These are phyloP conservation scores for Pocillopora grandis DNA, from an alignment of 92 coral and sea anemone genomes.

Conservation along the genomic window DNA sequence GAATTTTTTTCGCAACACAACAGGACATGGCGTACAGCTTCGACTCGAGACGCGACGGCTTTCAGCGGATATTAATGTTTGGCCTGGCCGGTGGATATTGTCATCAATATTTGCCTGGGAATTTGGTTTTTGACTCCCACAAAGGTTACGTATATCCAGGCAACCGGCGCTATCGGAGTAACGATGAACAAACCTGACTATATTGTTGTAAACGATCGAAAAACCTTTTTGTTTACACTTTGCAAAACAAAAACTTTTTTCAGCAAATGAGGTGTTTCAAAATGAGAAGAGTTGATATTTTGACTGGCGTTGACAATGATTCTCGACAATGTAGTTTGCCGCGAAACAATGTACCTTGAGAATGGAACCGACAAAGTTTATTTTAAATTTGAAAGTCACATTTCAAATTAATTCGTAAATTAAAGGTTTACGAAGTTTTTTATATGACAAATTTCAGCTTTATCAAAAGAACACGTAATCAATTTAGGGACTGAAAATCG, in stretches of 20 bases:
- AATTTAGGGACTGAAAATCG: background rate
- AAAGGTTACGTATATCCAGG: conserved; percentile 28
- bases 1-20: background rate
- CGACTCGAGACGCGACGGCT: conserved; percentile 23
- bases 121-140: conserved; percentile 17
- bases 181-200: conserved; percentile 11
- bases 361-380: background rate
- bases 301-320: background rate
- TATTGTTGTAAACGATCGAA: background rate
- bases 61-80: conserved; percentile 36
- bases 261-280: conserved; percentile 17
- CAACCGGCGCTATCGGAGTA: conserved; percentile 22
- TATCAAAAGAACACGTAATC: background rate
- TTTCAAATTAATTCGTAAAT: background rate
- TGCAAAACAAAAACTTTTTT: conserved; percentile 13
- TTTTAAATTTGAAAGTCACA: background rate
- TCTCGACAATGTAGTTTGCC: conserved; percentile 12
- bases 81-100: conserved; percentile 26
- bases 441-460: background rate
- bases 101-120: conserved; percentile 25
- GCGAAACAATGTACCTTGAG: background rate
- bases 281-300: conserved; percentile 1
- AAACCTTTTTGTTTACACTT: conserved; percentile 7
- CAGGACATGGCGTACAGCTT: background rate
- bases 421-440: background rate